Conservation (phyloP, 1,140 invertebrate species). For the Formica exsecta region DNA sequence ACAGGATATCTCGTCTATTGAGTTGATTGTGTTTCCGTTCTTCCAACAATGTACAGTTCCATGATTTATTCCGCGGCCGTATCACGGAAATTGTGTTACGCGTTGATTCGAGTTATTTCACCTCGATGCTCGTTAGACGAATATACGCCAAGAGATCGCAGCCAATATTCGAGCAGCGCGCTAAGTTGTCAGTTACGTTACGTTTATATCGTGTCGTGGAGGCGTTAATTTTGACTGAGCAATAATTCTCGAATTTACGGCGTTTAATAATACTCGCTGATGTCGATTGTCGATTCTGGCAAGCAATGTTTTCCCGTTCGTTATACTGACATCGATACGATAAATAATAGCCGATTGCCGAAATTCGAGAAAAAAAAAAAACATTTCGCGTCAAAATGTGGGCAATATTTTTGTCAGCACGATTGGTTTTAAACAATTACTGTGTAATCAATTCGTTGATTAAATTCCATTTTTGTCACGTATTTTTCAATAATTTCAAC, state of each 20-base stretch:
- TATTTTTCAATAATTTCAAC: not conserved
- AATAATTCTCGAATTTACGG: slow-evolving; percentile 66
- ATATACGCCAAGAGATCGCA: slow-evolving; percentile 35
- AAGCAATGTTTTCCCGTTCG: not conserved
- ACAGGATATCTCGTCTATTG: slow-evolving; percentile 30
- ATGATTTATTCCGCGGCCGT: slow-evolving; percentile 51
- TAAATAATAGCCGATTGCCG: slow-evolving; percentile 30
- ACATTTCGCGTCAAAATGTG: not conserved
- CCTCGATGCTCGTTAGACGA: slow-evolving; percentile 49
- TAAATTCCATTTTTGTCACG: not conserved
- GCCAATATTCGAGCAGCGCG: slow-evolving; percentile 24
- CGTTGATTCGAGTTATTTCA: slow-evolving; percentile 56
- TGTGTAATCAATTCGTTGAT: not conserved
- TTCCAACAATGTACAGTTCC: slow-evolving; percentile 39
- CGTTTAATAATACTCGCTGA: slow-evolving; percentile 38
- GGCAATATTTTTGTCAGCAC: not conserved
- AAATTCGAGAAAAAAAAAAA: not conserved
- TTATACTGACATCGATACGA: not conserved
- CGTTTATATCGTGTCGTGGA: not conserved
- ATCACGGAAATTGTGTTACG: slow-evolving; percentile 54
- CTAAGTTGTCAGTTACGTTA: slow-evolving; percentile 54
- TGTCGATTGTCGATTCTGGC: slow-evolving; percentile 26
- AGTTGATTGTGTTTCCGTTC: slow-evolving; percentile 55
- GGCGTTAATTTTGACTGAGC: slow-evolving; percentile 49
- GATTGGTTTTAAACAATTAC: slow-evolving; percentile 1